phyloP scores from a whole-genome alignment of 2,113 vertebrate genomes.

The Passerina amoena region DNA sequence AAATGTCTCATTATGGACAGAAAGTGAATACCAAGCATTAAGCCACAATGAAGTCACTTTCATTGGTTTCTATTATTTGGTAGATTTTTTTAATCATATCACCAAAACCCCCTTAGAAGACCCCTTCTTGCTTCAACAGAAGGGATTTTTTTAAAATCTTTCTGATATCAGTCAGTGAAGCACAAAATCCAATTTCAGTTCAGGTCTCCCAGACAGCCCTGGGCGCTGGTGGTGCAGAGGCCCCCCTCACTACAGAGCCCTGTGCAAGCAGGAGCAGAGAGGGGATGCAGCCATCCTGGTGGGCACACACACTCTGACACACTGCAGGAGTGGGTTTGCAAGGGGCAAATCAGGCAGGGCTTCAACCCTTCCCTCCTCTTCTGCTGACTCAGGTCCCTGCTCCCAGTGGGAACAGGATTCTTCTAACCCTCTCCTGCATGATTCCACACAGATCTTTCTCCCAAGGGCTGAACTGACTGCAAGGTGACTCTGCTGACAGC shows the following conservation, averaged over 20 bases:
- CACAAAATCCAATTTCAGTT: constrained; percentile 30
- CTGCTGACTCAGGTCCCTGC: neutral
- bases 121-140: neutral
- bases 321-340: neutral
- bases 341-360: neutral
- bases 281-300: neutral
- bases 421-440: neutral
- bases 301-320: neutral
- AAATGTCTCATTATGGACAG: neutral
- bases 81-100: neutral
- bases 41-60: neutral
- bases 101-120: neutral
- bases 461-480: neutral
- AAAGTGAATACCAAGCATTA: neutral
- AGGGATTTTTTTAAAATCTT: neutral
- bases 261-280: neutral
- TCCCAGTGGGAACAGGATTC: neutral
- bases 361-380: neutral
- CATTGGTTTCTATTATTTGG: neutral
- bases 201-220: neutral
- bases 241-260: neutral
- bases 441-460: neutral
- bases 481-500: neutral
- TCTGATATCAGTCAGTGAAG: neutral
- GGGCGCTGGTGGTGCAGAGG: neutral